Base-by-base conservation (phyloP, 2,113 vertebrate species). In the Saccopteryx bilineata region DNA sequence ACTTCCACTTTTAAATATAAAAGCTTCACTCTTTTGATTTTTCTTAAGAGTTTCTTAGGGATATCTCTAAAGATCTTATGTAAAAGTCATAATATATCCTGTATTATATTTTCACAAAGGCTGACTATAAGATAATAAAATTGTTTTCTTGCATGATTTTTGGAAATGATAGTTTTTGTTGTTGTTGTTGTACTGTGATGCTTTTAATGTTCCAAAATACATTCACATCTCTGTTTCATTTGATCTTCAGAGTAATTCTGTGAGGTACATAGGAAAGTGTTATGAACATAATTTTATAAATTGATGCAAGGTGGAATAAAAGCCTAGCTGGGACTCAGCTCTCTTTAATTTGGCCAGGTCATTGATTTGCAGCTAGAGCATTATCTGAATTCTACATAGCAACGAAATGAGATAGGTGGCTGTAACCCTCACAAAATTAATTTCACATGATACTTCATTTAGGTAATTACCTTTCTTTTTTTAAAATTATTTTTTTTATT, bases 271-370 rank as follows among this genome's bases (percentile, higher is more conserved):
- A 84, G n/a, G 50, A 5, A 92, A 71, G 39, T 54, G 81, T 87
- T 69, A 94, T 58, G 90, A 91, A 90, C 14, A 74, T 87, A 24
- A 96, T 90, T 93, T 95, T 90, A 81, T 87, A 85, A 93, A 81
- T 50, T 58, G 39, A 95, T 58, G 39, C 39, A 84, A 94, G 88
- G 71, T 72, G 50, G 84, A 84, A 92, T 81, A 28, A 95, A 75
- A 76, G 15, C 31, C 87, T 7, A 52, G 24, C 52, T 26, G 46
- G 46, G 46, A 58, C 6, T 84, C 15, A 54, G 54, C 76, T 76
- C 48, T 85, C 28, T 63, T 84, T 92, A 86, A 76, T 80, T 88
- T 28, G 69, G 19, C 12, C 10, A 87, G 69, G 91, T 60, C 48
- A 72, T 4, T 94, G 82, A 76, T 68, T 74, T 92, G 56, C 7